Conservation (phyloP, 2,888 invertebrate species). For the Tachina grossa region DNA sequence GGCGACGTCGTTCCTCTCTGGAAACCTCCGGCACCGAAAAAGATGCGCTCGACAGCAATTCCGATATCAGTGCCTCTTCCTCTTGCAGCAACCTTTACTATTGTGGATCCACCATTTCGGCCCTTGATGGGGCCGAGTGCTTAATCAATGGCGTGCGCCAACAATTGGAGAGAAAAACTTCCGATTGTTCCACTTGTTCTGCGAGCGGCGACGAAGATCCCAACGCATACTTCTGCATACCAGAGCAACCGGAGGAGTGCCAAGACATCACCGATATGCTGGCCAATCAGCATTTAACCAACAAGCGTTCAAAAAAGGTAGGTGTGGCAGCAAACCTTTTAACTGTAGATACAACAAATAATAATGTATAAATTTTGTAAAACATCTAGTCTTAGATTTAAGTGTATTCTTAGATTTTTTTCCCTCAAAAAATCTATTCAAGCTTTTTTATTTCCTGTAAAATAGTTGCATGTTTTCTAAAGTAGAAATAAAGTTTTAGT, state of each 20-base stretch:
- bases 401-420: constrained; percentile 9
- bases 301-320: constrained; percentile 75
- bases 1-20: constrained; percentile 80
- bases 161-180: constrained; percentile 86
- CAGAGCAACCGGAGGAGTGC: constrained; percentile 74
- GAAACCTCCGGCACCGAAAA: constrained; percentile 77
- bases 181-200: constrained; percentile 90
- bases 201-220: constrained; percentile 87
- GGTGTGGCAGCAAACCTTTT: constrained; percentile 68
- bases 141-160: constrained; percentile 84
- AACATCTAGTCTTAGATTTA: constrained; percentile 48
- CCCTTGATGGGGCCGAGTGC: constrained; percentile 84
- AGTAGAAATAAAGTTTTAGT: neutral
- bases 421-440: constrained; percentile 37
- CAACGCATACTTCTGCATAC: constrained; percentile 72
- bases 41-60: constrained; percentile 79
- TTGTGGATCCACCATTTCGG: constrained; percentile 85
- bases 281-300: constrained; percentile 72
- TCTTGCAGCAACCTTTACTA: constrained; percentile 85
- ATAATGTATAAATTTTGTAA: constrained; percentile 26
- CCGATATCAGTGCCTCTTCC: constrained; percentile 85
- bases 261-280: constrained; percentile 72
- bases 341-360: constrained; percentile 56
- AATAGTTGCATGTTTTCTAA: neutral
- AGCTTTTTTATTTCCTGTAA: constrained; percentile 11